These are phyloP conservation scores for Cepphus grylle DNA, from an alignment of 2,113 vertebrate species.

Conservation along the genomic window DNA sequence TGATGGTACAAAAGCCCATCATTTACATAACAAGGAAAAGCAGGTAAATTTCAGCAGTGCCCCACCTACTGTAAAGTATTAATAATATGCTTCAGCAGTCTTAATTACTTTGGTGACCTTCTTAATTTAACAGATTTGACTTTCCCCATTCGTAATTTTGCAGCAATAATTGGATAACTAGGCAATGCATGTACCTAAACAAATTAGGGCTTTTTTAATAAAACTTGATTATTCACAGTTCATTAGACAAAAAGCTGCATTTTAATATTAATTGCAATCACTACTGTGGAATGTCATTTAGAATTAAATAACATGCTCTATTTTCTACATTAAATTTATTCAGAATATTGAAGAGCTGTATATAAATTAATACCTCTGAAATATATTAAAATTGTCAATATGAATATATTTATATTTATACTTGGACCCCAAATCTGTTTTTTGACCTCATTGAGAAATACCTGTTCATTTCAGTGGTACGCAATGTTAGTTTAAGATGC, in stretches of 20 bases:
- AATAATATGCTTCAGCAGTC: constrained; percentile 76
- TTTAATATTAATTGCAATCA: constrained; percentile 69
- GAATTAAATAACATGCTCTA: constrained; percentile 18
- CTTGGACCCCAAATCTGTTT: not conserved
- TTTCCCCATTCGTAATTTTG: constrained; percentile 71
- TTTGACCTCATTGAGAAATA: not conserved
- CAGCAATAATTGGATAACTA: constrained; percentile 76
- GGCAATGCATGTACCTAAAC: constrained; percentile 74
- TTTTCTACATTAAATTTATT: not conserved
- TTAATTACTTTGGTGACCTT: constrained; percentile 78
- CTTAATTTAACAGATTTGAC: constrained; percentile 74
- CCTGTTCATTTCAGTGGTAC: not conserved
- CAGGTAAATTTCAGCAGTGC: constrained; percentile 56
- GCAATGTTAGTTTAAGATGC: not conserved
- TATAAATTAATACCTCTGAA: not conserved
- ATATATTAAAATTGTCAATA: not conserved
- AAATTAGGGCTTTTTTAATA: constrained; percentile 74
- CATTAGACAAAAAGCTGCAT: constrained; percentile 67
- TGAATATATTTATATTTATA: not conserved
- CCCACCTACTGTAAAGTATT: constrained; percentile 60
- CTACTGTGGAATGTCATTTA: constrained; percentile 15
- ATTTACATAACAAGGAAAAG: constrained; percentile 46
- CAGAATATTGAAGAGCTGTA: not conserved
- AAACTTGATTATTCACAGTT: constrained; percentile 76
- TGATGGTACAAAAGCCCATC: not conserved